Evolutionary conservation across 2,113 vertebrate species (phyloP), one percentile per base, ranked within the genome.

Genomic region (Anser brachyrhynchus): DNA sequence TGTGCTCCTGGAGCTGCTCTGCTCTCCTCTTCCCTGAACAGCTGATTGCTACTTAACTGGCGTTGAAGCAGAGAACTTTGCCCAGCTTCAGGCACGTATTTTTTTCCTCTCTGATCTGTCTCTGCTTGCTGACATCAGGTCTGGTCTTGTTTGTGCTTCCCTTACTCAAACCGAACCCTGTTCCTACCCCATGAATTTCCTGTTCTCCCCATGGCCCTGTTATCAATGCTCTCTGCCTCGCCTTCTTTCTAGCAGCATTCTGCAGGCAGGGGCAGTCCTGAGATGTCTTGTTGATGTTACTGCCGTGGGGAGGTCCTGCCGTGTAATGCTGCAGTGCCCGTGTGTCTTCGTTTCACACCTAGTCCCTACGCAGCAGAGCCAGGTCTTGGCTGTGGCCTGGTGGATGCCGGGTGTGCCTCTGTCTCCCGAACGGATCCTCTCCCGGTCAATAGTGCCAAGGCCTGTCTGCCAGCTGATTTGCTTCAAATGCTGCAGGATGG

Each of bases 161-260:
- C 46, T 37, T 14, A 0, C 6, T 33, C n/a, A 19, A 88, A 13
- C 52, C 3, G 14, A 37, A 57, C 25, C 6, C 0, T 25, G 19
- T 20, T 12, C 22, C 70, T 20, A 28, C n/a, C 33, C 43, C 31
- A 1, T 7, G 26, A 17, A 14, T 67, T 35, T 67, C 21, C 41
- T 49, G 31, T 14, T 10, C 3, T 37, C n/a, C 35, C 25, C 10
- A 2, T 5, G 31, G 33, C 37, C 10, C 35, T 14, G 19, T 55
- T 18, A 11, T 0, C 1, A 2, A 51, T 22, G 26, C 16, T 39
- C 54, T 31, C 13, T 26, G 1, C 61, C 20, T 15, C 46, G 29
- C 23, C 23, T 19, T 44, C 29, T 23, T 61, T 20, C 52, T 20
- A 4, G 35, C 4, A 33, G 54, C 62, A 22, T 10, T 33, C 44